Conservation (phyloP, 2,797 vertebrate species). For the Trachops cirrhosus region DNA sequence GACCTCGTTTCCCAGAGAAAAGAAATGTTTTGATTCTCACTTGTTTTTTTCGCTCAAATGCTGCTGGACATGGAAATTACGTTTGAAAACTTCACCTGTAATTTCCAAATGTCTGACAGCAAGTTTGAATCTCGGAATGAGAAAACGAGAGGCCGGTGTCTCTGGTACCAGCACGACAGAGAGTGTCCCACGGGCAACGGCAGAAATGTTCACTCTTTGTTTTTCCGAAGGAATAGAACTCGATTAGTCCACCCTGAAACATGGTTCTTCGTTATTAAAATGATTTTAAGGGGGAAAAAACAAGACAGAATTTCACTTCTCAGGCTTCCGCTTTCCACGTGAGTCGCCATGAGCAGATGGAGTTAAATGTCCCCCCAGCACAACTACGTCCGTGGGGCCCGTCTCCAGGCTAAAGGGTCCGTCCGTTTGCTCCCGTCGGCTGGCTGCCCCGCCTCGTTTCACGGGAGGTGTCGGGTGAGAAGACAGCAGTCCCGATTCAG, state of each 20-base stretch:
- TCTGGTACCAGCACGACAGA: background rate
- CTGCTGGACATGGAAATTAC: conserved; percentile 17
- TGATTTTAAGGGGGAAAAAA: background rate
- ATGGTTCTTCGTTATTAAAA: background rate
- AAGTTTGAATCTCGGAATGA: background rate
- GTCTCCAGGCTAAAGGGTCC: background rate
- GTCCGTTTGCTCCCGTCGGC: background rate
- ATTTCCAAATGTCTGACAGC: conserved; percentile 10
- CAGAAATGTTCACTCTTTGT: background rate
- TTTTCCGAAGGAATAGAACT: background rate
- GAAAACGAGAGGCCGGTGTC: background rate
- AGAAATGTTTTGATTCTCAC: conserved; percentile 28
- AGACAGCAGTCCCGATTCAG: background rate
- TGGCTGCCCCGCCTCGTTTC: background rate
- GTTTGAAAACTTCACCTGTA: background rate
- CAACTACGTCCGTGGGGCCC: background rate
- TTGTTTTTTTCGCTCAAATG: background rate
- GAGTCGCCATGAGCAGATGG: background rate
- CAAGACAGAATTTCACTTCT: background rate
- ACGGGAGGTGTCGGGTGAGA: background rate
- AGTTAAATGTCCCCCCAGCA: background rate
- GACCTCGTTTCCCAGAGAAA: conserved; percentile 37
- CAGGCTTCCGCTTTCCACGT: background rate
- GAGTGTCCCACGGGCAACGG: background rate
- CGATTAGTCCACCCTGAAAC: background rate